Evolutionary conservation across 2,797 vertebrate genomes (phyloP).

Genomic region (Arremon brunneinucha): DNA sequence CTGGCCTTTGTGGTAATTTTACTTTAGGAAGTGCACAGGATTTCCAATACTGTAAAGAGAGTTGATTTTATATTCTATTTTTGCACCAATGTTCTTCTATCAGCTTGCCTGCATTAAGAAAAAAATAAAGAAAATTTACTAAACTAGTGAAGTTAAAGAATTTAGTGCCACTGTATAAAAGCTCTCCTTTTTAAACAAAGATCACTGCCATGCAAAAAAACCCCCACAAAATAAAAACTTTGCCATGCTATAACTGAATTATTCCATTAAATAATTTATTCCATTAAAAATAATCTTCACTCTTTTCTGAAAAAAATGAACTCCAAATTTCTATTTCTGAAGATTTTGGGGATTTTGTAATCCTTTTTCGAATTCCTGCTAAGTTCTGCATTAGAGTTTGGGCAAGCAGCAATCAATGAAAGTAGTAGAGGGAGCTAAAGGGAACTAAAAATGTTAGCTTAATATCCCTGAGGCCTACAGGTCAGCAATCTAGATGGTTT

Average conservation of each 20-base stretch:
- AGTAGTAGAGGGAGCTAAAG: accelerated
- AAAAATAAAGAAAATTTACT: background rate
- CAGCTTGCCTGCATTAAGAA: background rate
- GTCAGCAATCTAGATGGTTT: background rate
- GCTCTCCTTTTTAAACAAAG: background rate
- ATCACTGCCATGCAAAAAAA: accelerated
- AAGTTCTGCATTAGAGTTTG: background rate
- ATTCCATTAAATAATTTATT: background rate
- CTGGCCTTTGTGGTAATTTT: background rate
- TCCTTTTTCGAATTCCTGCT: background rate
- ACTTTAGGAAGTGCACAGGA: background rate
- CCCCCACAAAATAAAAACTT: background rate
- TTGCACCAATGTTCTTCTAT: background rate
- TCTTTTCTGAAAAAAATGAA: background rate
- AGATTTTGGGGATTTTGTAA: background rate
- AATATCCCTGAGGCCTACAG: background rate
- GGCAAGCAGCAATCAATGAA: background rate
- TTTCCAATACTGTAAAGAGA: background rate
- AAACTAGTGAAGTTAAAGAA: background rate
- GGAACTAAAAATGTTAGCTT: background rate
- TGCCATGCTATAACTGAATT: background rate
- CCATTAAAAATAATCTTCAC: background rate
- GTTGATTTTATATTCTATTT: background rate
- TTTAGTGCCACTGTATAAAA: background rate
- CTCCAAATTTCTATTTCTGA: background rate